Evolutionary conservation across 2,113 vertebrate genomes (phyloP).

Genomic region (Nettapus auritus): DNA sequence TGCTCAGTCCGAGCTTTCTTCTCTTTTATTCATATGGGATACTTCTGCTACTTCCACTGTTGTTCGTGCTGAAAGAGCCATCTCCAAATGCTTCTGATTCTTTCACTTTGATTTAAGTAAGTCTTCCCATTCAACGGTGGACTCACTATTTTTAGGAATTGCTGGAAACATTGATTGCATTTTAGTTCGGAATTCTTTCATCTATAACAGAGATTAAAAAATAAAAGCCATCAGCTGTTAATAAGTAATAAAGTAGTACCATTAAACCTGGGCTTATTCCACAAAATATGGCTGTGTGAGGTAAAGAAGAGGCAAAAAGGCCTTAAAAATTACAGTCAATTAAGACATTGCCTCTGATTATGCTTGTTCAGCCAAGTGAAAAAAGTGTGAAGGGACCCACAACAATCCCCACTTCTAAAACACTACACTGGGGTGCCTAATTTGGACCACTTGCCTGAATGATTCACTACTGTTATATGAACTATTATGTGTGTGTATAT

Average conservation of each 20-base stretch:
- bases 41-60: background rate
- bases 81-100: background rate
- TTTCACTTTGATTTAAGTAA: constrained; percentile 84
- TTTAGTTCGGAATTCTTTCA: constrained; percentile 88
- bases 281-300: background rate
- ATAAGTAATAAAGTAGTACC: background rate
- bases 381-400: background rate
- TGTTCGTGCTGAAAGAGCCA: background rate
- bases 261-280: background rate
- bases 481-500: background rate
- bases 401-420: background rate
- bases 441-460: background rate
- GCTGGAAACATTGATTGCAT: constrained; percentile 89
- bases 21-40: background rate
- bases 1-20: background rate
- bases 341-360: background rate
- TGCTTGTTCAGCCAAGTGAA: background rate
- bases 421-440: background rate
- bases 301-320: background rate
- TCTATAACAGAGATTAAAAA: constrained; percentile 73
- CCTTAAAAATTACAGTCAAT: background rate
- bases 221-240: constrained; percentile 1
- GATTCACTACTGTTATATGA: background rate
- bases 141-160: constrained; percentile 79
- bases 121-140: constrained; percentile 82